A percentile compares a stretch with the other conserved stretches of the same genome.
Conservation (phyloP, 2,113 vertebrate genomes). For the Syngnathus floridae region DNA sequence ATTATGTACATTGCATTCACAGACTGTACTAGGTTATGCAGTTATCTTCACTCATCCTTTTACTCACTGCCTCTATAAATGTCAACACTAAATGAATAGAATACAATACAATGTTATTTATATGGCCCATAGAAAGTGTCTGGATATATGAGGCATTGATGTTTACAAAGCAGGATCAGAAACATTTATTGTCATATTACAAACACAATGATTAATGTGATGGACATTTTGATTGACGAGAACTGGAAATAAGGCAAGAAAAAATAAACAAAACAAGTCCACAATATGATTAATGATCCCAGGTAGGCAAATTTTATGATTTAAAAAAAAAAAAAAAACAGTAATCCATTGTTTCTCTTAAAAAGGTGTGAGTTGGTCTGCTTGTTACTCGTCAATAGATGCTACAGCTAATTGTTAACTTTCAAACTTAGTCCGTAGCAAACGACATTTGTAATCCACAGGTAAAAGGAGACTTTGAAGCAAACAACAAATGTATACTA, state of each 20-base stretch:
- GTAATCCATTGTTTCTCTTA: too few relatives aligned
- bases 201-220: not conserved
- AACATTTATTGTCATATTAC: constrained; percentile 4
- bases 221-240: not conserved
- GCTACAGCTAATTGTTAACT: too few relatives aligned
- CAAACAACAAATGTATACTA: too few relatives aligned
- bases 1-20: not conserved
- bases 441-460: too few relatives aligned
- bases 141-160: not conserved
- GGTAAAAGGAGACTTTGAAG: too few relatives aligned
- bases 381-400: too few relatives aligned
- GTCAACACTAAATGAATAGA: not conserved
- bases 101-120: too few relatives aligned
- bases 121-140: not conserved
- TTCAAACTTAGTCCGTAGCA: too few relatives aligned
- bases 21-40: not conserved
- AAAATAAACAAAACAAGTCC: not conserved
- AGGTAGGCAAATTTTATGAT: too few relatives aligned
- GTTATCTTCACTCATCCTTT: not conserved
- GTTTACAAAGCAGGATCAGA: not conserved
- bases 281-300: not conserved
- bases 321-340: too few relatives aligned
- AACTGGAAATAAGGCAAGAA: not conserved
- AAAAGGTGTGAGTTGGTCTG: too few relatives aligned
- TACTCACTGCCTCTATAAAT: not conserved